phyloP scores from a whole-genome alignment of 2,888 invertebrate species.

The Drosophila differens region DNA sequence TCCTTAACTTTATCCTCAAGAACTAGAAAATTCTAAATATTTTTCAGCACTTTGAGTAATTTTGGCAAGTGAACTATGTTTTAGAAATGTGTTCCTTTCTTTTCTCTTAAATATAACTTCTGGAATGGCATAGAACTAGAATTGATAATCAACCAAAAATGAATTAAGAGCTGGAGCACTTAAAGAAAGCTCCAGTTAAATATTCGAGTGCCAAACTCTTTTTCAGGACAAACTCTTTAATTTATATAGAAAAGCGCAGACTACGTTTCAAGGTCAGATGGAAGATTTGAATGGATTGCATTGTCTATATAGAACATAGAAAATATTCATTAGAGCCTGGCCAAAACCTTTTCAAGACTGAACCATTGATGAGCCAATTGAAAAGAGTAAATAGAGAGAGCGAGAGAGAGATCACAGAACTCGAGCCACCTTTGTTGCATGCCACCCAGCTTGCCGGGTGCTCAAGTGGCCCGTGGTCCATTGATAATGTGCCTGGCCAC shows the following conservation, averaged over 20 bases:
- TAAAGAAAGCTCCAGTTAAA: no score
- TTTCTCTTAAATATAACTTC: not conserved
- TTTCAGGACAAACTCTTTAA: not conserved
- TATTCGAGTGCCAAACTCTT: not conserved
- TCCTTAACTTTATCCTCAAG: not conserved
- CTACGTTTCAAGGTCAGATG: not conserved
- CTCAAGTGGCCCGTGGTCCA: slow-evolving; percentile 43
- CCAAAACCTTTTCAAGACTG: not conserved
- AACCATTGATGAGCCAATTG: slow-evolving; percentile 30
- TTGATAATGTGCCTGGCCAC: slow-evolving; percentile 13
- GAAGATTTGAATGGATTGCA: not conserved
- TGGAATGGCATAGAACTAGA: no score
- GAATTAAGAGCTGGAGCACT: no score
- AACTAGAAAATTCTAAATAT: no score
- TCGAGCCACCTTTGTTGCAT: slow-evolving; percentile 22
- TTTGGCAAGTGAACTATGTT: not conserved
- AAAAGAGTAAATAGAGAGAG: not conserved
- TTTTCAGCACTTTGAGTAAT: not conserved
- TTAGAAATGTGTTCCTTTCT: not conserved
- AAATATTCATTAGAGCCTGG: not conserved
- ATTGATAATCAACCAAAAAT: no score
- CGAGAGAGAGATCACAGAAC: not conserved
- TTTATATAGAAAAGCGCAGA: not conserved
- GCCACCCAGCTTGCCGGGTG: slow-evolving; percentile 39
- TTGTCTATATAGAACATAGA: not conserved